These are phyloP conservation scores for Actinernus sp. DNA, from an alignment of 92 coral and sea anemone genomes.

Conservation along the genomic window DNA sequence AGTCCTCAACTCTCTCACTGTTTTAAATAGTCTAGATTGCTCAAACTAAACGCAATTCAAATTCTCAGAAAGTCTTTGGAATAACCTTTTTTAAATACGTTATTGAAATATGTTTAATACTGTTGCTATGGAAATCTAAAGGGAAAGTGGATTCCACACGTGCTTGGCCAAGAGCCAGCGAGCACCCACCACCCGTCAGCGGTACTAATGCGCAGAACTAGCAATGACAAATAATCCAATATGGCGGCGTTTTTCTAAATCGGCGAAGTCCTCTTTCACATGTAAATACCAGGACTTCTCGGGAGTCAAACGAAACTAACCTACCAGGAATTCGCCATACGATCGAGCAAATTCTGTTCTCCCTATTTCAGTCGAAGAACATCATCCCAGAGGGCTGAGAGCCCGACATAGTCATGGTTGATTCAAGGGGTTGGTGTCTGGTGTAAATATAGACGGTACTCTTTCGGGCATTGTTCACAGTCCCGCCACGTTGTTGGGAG, in stretches of 20 bases:
- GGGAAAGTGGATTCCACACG: too few relatives aligned
- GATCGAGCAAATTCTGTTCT: neutral
- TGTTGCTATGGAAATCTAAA: too few relatives aligned
- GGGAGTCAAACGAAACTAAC: conserved; percentile 11
- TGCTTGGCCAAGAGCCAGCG: too few relatives aligned
- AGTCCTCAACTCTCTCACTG: too few relatives aligned
- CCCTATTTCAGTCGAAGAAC: conserved; percentile 29
- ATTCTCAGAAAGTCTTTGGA: too few relatives aligned
- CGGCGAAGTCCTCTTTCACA: conserved; percentile 58
- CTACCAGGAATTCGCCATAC: neutral
- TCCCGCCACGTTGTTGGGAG: conserved; percentile 72
- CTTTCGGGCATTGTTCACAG: conserved; percentile 44
- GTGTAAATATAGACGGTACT: conserved; percentile 26
- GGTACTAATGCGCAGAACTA: conserved; percentile 40
- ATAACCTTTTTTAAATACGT: too few relatives aligned
- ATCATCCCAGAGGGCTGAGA: conserved; percentile 15
- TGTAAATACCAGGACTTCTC: conserved; percentile 49
- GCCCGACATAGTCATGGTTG: conserved; percentile 23
- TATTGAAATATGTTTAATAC: too few relatives aligned
- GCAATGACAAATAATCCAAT: conserved; percentile 79
- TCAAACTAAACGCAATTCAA: too few relatives aligned
- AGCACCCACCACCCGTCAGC: too few relatives aligned
- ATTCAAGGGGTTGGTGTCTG: conserved; percentile 19
- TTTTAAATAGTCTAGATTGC: too few relatives aligned
- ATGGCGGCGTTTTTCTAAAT: conserved; percentile 85